Conservation (phyloP, 2,888 invertebrate species). For the Herminia tarsipennalis region DNA sequence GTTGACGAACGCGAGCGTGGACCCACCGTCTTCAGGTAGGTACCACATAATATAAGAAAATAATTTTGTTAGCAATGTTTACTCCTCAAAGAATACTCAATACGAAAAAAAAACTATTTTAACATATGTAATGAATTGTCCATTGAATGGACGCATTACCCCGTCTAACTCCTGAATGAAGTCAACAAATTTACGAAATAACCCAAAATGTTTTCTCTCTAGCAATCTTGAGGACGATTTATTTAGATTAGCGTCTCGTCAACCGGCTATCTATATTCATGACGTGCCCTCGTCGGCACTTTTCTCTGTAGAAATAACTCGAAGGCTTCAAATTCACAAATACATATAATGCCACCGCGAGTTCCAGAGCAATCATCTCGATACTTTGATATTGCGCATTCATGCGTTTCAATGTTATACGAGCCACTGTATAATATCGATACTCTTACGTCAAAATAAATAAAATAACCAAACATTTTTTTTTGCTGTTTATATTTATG, state of each 20-base stretch:
- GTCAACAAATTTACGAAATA: conserved; percentile 50
- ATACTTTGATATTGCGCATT: conserved; percentile 40
- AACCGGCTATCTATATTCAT: conserved; percentile 62
- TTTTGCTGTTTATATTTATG: too few relatives aligned
- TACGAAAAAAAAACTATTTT: conserved; percentile 10
- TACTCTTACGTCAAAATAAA: too few relatives aligned
- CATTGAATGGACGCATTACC: conserved; percentile 25
- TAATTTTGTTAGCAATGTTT: too few relatives aligned
- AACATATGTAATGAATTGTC: conserved; percentile 8
- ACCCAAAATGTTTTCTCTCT: conserved; percentile 55
- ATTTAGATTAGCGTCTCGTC: conserved; percentile 66
- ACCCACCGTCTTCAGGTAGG: too few relatives aligned
- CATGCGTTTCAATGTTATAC: conserved; percentile 39
- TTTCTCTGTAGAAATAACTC: conserved; percentile 47
- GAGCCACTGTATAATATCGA: conserved; percentile 3
- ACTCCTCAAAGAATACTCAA: too few relatives aligned
- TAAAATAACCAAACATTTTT: too few relatives aligned
- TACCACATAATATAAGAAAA: too few relatives aligned
- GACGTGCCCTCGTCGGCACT: conserved; percentile 49
- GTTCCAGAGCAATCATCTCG: conserved; percentile 42
- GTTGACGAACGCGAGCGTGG: too few relatives aligned
- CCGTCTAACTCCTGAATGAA: conserved; percentile 29
- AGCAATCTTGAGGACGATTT: conserved; percentile 56
- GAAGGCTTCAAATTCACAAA: conserved; percentile 48
- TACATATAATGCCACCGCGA: conserved; percentile 50